Base-by-base conservation (phyloP, 2,113 vertebrate species). In the Percina caprodes region DNA sequence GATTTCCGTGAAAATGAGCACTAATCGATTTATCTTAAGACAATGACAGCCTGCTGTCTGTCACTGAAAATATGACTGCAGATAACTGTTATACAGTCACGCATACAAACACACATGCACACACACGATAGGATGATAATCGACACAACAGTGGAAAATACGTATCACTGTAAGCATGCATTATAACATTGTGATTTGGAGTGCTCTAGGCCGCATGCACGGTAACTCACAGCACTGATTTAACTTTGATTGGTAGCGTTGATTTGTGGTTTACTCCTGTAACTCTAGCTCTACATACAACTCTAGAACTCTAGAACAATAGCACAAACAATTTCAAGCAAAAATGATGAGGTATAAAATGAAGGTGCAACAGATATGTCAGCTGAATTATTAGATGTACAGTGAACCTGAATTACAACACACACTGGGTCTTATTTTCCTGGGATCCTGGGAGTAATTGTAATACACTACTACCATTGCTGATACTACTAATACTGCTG, bases 21-120 rank as follows among this genome's bases (percentile, higher is more conserved):
- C 26, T 83, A 82, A 88, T 74, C 69, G 35, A 80, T 68, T 87
- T 82, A 80, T 83, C 77, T 71, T 79, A 33, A 55, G 71, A 74
- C 52, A 69, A 69, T 84, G 69, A 35, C 56, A 46, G 63, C 15
- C 75, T 82, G 72, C 18, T 42, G 55, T 48, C 30, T 75, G 58
- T 56, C 14, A 71, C 39, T 52, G 46, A 77, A 61, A 26, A 18
- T 19, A 54, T 42, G 58, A 66, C 68, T 60, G 58, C 54, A 60
- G 74, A 80, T 79, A 48, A 84, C 79, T 24, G 83, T 52, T 42
- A 46, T 62, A 52, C 26, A 55, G 39, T 18, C 4, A 6, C 52
- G 30, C 23, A 21, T n/a, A 49, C 15, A 30, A 30, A 61, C 58
- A 48, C 45, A 45, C 23, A 21, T 26, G 33, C 15, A 62, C 45